These are phyloP conservation scores for Cyrtonyx montezumae DNA, from an alignment of 2,113 vertebrate genomes.

Conservation along the genomic window DNA sequence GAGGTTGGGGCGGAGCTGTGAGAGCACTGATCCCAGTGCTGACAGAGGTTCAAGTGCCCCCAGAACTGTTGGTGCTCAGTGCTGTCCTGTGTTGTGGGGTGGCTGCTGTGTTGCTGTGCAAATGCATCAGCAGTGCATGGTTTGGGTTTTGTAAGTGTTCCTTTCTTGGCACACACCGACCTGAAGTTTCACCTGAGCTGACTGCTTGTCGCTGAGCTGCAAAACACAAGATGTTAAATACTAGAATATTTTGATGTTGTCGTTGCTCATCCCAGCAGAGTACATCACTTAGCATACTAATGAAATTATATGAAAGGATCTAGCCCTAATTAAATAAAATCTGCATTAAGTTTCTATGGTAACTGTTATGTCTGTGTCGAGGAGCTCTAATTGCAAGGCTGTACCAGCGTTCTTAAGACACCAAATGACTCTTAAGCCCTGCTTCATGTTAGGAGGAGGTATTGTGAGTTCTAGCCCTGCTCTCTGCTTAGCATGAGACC, in stretches of 20 bases:
- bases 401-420: neutral
- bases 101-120: accelerated
- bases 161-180: neutral
- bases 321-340: neutral
- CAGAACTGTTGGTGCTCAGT: accelerated
- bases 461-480: neutral
- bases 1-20: accelerated
- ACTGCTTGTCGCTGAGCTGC: neutral
- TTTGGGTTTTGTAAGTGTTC: accelerated
- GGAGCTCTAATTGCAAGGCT: neutral
- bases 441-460: neutral
- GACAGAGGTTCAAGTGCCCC: accelerated
- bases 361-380: neutral
- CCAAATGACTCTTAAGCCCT: neutral
- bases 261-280: neutral
- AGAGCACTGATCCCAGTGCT: neutral
- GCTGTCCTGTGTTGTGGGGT: accelerated
- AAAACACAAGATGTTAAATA: neutral
- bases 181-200: neutral
- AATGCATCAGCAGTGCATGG: accelerated
- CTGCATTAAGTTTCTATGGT: slow-evolving; percentile 43
- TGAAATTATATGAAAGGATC: neutral
- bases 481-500: neutral
- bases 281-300: neutral
- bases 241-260: neutral